A percentile compares a stretch with the other conserved stretches of the same genome.
Conservation (phyloP, 2,113 vertebrate genomes). For the Sceloporus tristichus region DNA sequence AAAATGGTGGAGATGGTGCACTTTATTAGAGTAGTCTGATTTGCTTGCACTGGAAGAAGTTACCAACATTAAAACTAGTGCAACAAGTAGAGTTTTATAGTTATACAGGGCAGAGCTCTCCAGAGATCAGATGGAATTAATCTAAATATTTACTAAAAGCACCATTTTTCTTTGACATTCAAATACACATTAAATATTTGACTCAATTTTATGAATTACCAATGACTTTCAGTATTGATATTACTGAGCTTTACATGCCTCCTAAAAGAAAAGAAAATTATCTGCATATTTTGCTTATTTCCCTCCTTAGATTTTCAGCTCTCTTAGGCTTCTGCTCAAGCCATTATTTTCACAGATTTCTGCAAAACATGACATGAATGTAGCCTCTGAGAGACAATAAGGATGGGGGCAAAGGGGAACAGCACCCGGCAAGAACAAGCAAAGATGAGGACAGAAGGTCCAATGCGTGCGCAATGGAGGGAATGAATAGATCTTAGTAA, state of each 20-base stretch:
- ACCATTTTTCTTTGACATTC: neutral
- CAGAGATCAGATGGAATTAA: neutral
- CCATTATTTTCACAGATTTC: conserved; percentile 2
- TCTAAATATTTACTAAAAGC: neutral
- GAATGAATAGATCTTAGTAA: neutral
- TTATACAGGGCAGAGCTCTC: neutral
- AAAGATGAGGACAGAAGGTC: neutral
- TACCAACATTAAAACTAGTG: neutral
- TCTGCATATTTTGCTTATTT: neutral
- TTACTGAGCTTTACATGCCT: conserved; percentile 10
- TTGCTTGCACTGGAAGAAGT: no score
- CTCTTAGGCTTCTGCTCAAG: neutral
- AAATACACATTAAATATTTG: neutral
- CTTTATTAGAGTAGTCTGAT: neutral
- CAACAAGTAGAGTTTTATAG: neutral
- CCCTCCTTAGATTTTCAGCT: conserved; percentile 37
- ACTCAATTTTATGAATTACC: neutral
- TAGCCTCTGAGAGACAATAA: neutral
- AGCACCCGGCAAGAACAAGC: neutral
- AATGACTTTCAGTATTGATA: neutral
- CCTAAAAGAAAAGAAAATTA: conserved; percentile 1
- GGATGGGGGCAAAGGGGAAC: neutral
- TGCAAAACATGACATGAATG: neutral
- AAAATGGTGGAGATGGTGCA: neutral
- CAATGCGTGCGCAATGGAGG: no score